Evolutionary conservation across 1,140 invertebrate species (phyloP).

Genomic region (Pogonognathellus flavescens): DNA sequence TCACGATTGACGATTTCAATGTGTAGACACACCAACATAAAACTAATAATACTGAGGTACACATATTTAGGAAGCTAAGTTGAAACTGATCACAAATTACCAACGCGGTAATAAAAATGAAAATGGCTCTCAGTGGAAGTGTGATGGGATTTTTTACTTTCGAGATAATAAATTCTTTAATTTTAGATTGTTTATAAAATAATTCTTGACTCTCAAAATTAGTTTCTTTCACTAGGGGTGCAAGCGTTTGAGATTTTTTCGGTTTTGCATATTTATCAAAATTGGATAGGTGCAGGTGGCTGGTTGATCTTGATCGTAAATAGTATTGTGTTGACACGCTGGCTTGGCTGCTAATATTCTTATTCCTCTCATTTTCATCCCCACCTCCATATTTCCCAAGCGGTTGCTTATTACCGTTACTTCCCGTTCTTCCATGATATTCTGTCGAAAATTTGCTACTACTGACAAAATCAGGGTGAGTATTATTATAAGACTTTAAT

Average conservation of each 20-base stretch:
- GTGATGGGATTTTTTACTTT: not conserved
- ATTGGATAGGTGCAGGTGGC: not conserved
- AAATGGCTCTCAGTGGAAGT: not conserved
- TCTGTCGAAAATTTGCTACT: not conserved
- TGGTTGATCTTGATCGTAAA: not conserved
- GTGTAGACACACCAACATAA: not conserved
- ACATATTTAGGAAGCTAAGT: not conserved
- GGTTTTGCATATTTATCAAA: not conserved
- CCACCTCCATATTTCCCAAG: not conserved
- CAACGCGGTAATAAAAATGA: not conserved
- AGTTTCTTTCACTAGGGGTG: not conserved
- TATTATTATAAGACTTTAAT: not conserved
- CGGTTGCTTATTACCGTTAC: not conserved
- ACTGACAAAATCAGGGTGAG: not conserved
- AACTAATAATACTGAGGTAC: not conserved
- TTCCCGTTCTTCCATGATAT: not conserved
- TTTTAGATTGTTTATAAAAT: not conserved
- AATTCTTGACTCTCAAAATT: not conserved
- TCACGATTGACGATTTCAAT: not conserved
- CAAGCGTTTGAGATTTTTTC: not conserved
- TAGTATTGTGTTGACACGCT: not conserved
- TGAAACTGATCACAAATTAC: slow-evolving; percentile 31
- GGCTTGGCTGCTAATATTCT: not conserved
- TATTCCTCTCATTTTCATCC: not conserved
- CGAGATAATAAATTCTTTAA: slow-evolving; percentile 25